Base-by-base conservation (phyloP, 1,140 invertebrate genomes). In the Solenopsis fugax region DNA sequence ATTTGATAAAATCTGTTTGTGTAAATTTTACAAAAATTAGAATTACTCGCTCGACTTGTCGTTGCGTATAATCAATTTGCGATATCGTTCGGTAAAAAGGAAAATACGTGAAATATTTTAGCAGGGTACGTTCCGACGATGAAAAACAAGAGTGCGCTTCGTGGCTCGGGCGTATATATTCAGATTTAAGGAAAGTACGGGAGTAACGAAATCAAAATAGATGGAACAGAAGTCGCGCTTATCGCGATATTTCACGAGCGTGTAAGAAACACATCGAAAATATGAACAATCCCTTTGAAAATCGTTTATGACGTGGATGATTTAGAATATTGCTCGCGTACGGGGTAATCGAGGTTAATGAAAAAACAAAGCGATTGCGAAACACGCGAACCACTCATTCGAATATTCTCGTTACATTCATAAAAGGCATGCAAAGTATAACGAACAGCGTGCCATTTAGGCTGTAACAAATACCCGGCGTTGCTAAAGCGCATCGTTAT, bases 321-420 rank as follows among this genome's bases (percentile, higher is more conserved):
- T 84, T 60, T 60, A 50, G 24, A 75, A 84, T 84, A 84, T 84
- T 60, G 54, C 54, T 37, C 65, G 78, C 67, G n/a, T 34, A 82
- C 54, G 18, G n/a, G 41, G 41, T 84, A 84, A 84, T 84, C 80
- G 69, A 48, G 80, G 80, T 84, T 84, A 84, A 84, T 84, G 80
- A 84, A 84, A 84, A 84, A 75, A 84, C 80, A 84, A 84, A 84
- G 80, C 80, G 80, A 82, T 82, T 50, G 65, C 52, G 41, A 60
- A 60, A 60, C 80, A 84, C 80, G 80, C 80, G 29, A 84, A 84
- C 80, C 24, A 84, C 69, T 84, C 80, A 29, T 84, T 84, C 69
- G 69, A 29, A 73, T 75, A 84, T 60, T 84, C 69, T 84, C 80
- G 80, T 84, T 84, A 75, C 56, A 34, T 84, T 84, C 56, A 75